These are phyloP conservation scores for Synergus japonicus DNA, from an alignment of 2,888 invertebrate species.

Conservation along the genomic window DNA sequence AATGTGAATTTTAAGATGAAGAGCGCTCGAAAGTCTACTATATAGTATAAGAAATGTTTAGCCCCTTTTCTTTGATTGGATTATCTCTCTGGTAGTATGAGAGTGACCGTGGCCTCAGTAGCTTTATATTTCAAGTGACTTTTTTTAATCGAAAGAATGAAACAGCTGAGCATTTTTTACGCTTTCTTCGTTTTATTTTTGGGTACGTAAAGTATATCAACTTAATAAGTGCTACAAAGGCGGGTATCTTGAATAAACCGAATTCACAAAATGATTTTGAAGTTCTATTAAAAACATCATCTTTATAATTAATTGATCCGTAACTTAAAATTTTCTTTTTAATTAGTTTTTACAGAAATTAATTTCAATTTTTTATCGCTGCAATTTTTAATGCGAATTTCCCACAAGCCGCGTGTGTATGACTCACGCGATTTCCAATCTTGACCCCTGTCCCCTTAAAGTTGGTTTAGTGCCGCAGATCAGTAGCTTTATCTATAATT, in stretches of 20 bases:
- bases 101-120: background rate
- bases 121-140: slow-evolving; percentile 14
- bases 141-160: background rate
- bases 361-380: background rate
- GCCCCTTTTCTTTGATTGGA: slow-evolving; percentile 26
- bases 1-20: background rate
- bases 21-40: background rate
- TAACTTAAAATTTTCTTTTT: background rate
- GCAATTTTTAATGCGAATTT: background rate
- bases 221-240: background rate
- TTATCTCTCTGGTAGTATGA: slow-evolving; percentile 25
- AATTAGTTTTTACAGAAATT: background rate
- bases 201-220: background rate
- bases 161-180: background rate
- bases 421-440: background rate
- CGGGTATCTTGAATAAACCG: background rate
- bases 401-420: background rate
- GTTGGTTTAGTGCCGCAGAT: background rate
- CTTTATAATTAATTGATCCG: background rate
- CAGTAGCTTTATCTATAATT: slow-evolving; percentile 12
- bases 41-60: background rate
- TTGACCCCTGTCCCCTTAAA: slow-evolving; percentile 19
- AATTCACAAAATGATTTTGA: background rate
- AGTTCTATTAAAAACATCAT: background rate
- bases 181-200: background rate